These are phyloP conservation scores for Oreamnos americanus DNA, from an alignment of 2,113 vertebrate genomes.

Conservation along the genomic window DNA sequence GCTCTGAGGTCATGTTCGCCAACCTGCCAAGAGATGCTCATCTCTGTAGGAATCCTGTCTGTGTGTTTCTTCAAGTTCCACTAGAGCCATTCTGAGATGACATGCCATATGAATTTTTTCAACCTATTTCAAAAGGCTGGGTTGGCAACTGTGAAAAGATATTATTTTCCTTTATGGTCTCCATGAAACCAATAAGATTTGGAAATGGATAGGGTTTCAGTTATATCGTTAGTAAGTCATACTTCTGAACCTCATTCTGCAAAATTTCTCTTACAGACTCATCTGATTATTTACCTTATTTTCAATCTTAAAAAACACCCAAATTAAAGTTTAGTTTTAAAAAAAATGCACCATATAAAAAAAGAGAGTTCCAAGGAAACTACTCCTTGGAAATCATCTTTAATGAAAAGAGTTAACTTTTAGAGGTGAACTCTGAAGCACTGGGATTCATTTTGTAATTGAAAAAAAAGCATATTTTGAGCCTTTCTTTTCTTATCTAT, in stretches of 20 bases:
- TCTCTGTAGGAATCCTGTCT: not conserved
- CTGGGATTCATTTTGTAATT: not conserved
- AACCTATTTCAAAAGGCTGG: not conserved
- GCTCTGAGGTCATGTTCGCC: not conserved
- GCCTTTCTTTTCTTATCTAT: not conserved
- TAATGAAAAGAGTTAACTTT: not conserved
- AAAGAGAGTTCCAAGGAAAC: not conserved
- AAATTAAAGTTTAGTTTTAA: not conserved
- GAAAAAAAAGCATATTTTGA: not conserved
- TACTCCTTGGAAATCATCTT: not conserved
- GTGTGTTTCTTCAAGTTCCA: not conserved
- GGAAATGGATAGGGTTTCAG: not conserved
- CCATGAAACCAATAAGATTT: not conserved
- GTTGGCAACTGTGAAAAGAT: not conserved
- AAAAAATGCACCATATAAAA: not conserved
- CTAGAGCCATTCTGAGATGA: not conserved
- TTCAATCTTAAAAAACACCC: not conserved
- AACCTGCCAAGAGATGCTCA: not conserved
- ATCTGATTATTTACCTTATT: not conserved
- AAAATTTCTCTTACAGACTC: not conserved
- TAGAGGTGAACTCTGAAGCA: not conserved
- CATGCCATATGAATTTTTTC: not conserved
- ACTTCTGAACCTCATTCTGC: not conserved
- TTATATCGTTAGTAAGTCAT: not conserved
- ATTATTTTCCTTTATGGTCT: not conserved